phyloP scores from a whole-genome alignment of 2,888 invertebrate species.

The Amphipoea oculea region DNA sequence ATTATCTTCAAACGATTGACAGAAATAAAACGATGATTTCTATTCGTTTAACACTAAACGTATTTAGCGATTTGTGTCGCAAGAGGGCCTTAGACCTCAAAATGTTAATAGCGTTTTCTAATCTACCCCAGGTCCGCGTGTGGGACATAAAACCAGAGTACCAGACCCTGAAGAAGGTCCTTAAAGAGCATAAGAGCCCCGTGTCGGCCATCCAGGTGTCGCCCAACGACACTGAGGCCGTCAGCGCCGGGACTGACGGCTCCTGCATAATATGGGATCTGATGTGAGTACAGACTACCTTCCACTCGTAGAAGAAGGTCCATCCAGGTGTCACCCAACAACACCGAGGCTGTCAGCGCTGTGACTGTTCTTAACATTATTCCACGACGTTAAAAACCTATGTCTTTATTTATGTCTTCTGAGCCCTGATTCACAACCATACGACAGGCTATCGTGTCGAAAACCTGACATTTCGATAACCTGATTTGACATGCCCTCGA shows the following conservation, averaged over 20 bases:
- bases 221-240: constrained; percentile 94
- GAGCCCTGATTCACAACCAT: too few relatives aligned
- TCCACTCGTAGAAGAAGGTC: constrained; percentile 89
- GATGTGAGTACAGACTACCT: constrained; percentile 86
- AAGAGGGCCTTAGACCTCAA: not conserved
- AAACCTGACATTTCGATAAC: too few relatives aligned
- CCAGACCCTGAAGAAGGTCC: constrained; percentile 92
- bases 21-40: not conserved
- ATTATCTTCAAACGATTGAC: not conserved
- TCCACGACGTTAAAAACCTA: too few relatives aligned
- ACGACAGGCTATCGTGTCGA: too few relatives aligned
- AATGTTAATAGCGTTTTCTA: not conserved
- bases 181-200: constrained; percentile 98
- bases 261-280: constrained; percentile 98
- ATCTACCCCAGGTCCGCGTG: constrained; percentile 91
- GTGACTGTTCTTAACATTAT: constrained; percentile 87
- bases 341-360: constrained; percentile 95
- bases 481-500: too few relatives aligned
- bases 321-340: constrained; percentile 92
- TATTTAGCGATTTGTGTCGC: not conserved
- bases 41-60: not conserved
- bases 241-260: constrained; percentile 97
- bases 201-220: constrained; percentile 96
- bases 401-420: too few relatives aligned
- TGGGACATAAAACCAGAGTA: constrained; percentile 93